Evolutionary conservation across 2,113 vertebrate species (phyloP).

Genomic region (Circaetus gallicus): DNA sequence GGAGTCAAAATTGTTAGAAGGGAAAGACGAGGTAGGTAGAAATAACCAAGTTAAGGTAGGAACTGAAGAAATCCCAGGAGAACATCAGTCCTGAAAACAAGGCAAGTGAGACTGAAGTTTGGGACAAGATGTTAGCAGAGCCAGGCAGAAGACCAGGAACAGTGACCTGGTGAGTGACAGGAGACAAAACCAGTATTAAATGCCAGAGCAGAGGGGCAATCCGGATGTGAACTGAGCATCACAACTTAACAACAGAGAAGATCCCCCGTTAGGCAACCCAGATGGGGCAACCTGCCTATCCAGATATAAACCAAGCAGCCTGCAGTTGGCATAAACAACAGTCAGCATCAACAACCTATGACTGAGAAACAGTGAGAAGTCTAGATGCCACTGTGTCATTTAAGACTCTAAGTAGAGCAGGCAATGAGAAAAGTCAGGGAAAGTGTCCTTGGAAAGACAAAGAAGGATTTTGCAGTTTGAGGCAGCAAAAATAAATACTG

Average conservation of each 20-base stretch:
- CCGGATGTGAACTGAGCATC: background rate
- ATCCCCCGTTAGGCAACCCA: background rate
- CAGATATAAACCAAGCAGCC: background rate
- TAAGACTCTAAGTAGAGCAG: background rate
- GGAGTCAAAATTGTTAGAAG: background rate
- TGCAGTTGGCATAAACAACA: background rate
- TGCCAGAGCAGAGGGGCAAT: background rate
- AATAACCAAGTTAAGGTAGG: background rate
- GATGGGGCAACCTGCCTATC: background rate
- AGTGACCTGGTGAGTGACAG: background rate
- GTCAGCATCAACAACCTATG: background rate
- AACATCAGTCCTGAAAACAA: background rate
- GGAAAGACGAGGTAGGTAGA: background rate
- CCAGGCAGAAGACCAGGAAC: background rate
- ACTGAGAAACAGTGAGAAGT: background rate
- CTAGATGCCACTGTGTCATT: background rate
- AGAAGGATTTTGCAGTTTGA: background rate
- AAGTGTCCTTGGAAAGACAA: background rate
- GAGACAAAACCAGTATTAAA: background rate
- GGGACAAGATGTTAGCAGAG: background rate
- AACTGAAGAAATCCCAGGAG: background rate
- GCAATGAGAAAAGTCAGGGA: background rate
- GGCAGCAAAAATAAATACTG: background rate
- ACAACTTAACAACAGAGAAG: background rate
- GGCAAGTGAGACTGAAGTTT: background rate